Conservation (phyloP, 2,888 invertebrate genomes). For the Protonemura montana region DNA sequence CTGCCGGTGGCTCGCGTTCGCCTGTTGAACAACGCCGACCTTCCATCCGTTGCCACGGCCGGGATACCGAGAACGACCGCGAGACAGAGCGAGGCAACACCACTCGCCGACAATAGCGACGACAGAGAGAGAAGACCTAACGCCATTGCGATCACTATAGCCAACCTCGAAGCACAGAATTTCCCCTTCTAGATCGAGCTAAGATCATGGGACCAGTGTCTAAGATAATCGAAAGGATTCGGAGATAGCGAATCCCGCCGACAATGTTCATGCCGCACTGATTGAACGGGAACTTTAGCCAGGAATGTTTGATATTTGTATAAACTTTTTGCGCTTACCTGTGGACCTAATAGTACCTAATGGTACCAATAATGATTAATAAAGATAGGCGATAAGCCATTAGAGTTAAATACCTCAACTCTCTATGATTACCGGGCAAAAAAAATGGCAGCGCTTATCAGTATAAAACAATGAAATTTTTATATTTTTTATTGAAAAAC, state of each 20-base stretch:
- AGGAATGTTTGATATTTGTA: no score
- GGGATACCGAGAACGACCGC: slow-evolving; percentile 8
- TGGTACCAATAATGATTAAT: neutral
- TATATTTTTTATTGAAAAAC: neutral
- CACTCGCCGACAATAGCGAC: neutral
- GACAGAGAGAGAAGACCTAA: neutral
- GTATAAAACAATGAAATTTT: neutral
- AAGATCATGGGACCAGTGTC: neutral
- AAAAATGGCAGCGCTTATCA: neutral
- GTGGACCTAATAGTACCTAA: no score
- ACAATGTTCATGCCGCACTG: neutral
- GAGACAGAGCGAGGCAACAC: neutral
- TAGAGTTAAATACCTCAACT: no score
- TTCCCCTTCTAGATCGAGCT: neutral
- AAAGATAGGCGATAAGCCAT: neutral
- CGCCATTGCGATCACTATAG: neutral
- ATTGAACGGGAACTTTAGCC: neutral
- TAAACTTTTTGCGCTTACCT: no score
- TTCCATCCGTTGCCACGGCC: neutral
- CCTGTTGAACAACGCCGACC: neutral
- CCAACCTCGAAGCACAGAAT: neutral
- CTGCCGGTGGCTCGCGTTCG: neutral
- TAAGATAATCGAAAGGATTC: no score
- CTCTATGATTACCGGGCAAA: no score
- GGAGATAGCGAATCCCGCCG: no score